phyloP scores from a whole-genome alignment of 2,113 vertebrate species.

The Scartelaos histophorus region DNA sequence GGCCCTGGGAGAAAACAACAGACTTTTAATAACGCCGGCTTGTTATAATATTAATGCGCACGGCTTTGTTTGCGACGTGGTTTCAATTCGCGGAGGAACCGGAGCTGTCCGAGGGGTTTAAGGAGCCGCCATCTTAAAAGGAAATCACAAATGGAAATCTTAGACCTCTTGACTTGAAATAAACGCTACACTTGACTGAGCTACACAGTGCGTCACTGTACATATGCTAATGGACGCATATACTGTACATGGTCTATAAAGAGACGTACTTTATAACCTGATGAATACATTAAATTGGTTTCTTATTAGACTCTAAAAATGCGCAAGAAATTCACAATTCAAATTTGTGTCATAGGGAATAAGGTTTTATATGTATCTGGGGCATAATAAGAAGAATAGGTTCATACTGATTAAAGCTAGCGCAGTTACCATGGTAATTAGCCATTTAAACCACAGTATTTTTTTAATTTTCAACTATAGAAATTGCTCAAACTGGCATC shows the following conservation, averaged over 20 bases:
- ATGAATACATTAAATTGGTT: not conserved
- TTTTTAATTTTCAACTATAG: no score
- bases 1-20: slow-evolving; percentile 1
- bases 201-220: not conserved
- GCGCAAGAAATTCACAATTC: not conserved
- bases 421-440: no score
- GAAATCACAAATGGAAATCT: slow-evolving; percentile 8
- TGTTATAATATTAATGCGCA: not conserved
- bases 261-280: not conserved
- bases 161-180: not conserved
- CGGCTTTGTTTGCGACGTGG: not conserved
- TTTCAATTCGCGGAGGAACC: not conserved
- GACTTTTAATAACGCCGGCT: slow-evolving; percentile 5
- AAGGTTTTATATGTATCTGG: no score
- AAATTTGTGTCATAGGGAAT: not conserved
- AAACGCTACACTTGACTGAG: not conserved
- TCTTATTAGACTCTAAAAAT: not conserved
- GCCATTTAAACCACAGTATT: no score
- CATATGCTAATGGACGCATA: not conserved
- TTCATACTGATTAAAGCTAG: no score
- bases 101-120: not conserved
- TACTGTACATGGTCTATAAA: not conserved
- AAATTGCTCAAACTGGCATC: no score
- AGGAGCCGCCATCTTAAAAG: not conserved
- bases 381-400: no score